phyloP scores from a whole-genome alignment of 23 tunicate species.

The Oikopleura dioica region DNA sequence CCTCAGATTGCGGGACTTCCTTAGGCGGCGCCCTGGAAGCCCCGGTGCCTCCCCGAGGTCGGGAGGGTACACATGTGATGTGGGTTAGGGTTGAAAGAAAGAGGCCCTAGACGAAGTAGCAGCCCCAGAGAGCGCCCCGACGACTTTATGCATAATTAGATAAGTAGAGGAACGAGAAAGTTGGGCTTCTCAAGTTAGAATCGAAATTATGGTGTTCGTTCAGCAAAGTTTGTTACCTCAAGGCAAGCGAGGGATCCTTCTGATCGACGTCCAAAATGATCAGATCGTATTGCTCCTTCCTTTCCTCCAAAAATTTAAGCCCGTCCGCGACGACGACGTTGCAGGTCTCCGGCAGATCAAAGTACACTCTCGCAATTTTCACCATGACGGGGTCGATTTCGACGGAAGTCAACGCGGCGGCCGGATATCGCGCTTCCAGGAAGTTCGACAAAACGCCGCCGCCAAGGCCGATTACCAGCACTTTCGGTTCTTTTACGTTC shows the following conservation, averaged over 20 bases:
- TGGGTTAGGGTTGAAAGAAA: too few species aligned
- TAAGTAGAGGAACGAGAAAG: too few species aligned
- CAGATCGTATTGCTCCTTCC: slow-evolving; percentile 17
- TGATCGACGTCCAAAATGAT: slow-evolving; percentile 26
- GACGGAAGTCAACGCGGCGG: slow-evolving; percentile 14
- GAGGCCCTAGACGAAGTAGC: too few species aligned
- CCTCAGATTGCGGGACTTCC: too few species aligned
- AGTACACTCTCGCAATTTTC: slow-evolving; percentile 27
- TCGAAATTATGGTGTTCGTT: too few species aligned
- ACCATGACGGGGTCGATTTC: slow-evolving; percentile 38
- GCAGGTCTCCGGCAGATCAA: slow-evolving; percentile 20
- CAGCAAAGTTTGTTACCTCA: too few species aligned
- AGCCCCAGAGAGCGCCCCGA: too few species aligned
- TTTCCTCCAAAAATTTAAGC: slow-evolving; percentile 17
- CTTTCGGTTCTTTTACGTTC: background rate
- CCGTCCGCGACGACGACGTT: slow-evolving; percentile 22
- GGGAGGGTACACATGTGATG: too few species aligned
- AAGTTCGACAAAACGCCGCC: slow-evolving; percentile 29
- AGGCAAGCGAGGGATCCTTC: background rate
- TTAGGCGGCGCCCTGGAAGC: too few species aligned
- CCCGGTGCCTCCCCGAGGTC: too few species aligned
- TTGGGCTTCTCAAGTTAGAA: too few species aligned
- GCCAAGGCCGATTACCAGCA: slow-evolving; percentile 36
- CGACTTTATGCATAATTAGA: too few species aligned
- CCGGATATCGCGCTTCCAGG: background rate